Base-by-base conservation (phyloP, 2,113 vertebrate genomes). In the Thalassoma bifasciatum region DNA sequence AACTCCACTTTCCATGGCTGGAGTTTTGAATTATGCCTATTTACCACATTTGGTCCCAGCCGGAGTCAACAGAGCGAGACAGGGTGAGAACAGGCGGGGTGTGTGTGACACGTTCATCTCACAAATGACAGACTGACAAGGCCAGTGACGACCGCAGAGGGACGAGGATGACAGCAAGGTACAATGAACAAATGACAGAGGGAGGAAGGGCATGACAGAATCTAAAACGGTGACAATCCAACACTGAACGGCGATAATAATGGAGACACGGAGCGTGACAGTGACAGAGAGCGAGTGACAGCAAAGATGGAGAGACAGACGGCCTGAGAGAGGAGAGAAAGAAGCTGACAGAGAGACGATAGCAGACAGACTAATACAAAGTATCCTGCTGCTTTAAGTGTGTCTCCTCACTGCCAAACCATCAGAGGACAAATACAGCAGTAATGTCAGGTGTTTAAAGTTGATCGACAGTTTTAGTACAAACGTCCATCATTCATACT, bases 121-220 rank as follows among this genome's bases (percentile, higher is more conserved):
- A 34, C 42, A 42, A 17, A 8, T 44, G 47, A 66, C 60, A 65
- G 47, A 40, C 36, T 47, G 73, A 73, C 73, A 36, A 61, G 62
- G 37, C 46, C 47, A 6, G 4, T 10, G 56, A 61, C 53, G 50
- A 30, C 61, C 53, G 72, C 58, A 6, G 51, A 65, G 58, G 16
- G 40, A 46, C 58, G 23, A 24, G 10, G 60, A 83, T 71, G 72
- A 72, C 62, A 71, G 51, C 46, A 10, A 51, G 54, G 52, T 62
- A 64, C 53, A 78, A 10, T 23, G 61, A 71, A 50, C 59, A 66
- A 77, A 56, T 8, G 26, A 72, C 30, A 34, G 65, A 56, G 57
- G 2, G 21, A 26, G 38, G 21, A 8, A 17, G 46, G 8, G 24
- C 24, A 14, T 30, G 46, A 24, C 34, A 40, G 23, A 51, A 49